A percentile compares a stretch with the other conserved stretches of the same genome.
These are phyloP conservation scores for Sphinx pinastri DNA, from an alignment of 2,888 invertebrate species.

Conservation along the genomic window DNA sequence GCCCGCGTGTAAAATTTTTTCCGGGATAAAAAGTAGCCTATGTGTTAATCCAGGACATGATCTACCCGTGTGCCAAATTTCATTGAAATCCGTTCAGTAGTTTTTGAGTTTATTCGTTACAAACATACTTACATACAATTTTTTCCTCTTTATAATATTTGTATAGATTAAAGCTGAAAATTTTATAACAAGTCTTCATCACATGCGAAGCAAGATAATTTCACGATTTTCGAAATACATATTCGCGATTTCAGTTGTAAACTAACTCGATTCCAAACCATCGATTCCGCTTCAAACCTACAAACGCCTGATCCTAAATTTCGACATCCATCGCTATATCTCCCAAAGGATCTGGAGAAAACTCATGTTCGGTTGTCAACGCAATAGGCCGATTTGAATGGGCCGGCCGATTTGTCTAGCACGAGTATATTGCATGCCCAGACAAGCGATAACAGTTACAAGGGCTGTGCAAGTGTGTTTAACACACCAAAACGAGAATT, in stretches of 20 bases:
- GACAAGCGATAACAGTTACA: conserved; percentile 42
- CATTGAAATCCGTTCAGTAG: too few species aligned
- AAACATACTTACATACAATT: too few species aligned
- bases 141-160: too few species aligned
- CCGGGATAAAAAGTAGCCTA: too few species aligned
- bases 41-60: too few species aligned
- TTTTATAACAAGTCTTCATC: too few species aligned
- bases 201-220: too few species aligned
- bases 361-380: conserved; percentile 54
- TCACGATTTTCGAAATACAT: not conserved
- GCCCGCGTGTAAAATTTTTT: too few species aligned
- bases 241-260: not conserved
- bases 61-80: too few species aligned
- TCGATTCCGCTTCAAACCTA: conserved; percentile 30
- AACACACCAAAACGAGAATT: conserved; percentile 15
- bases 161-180: too few species aligned
- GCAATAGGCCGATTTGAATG: conserved; percentile 38
- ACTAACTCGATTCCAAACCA: not conserved
- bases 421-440: conserved; percentile 52
- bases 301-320: conserved; percentile 49
- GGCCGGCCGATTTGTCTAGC: conserved; percentile 60
- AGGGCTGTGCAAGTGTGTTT: too few species aligned
- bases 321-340: conserved; percentile 54
- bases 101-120: too few species aligned
- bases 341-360: conserved; percentile 60